phyloP scores from a whole-genome alignment of 2,113 vertebrate genomes.

The Neogobius melanostomus region DNA sequence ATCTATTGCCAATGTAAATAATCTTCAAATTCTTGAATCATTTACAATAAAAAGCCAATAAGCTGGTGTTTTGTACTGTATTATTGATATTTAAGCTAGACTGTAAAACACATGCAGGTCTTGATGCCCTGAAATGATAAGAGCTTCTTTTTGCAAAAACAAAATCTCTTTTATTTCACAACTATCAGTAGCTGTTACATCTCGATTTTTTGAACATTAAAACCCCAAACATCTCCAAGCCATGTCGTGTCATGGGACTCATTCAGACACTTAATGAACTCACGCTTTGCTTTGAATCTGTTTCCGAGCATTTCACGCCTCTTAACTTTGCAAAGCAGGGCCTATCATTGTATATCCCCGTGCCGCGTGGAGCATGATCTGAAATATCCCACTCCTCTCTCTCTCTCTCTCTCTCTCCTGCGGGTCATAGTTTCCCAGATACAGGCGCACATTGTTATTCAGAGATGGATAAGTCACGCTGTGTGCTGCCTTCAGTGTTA shows the following conservation, averaged over 20 bases:
- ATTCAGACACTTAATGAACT: background rate
- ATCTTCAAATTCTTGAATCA: no score
- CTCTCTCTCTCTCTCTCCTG: constrained; percentile 6
- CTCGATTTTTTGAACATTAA: background rate
- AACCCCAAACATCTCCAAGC: background rate
- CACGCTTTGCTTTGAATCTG: constrained; percentile 6
- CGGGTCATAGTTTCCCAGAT: constrained; percentile 15
- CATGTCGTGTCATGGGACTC: background rate
- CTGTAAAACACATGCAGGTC: no score
- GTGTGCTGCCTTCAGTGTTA: constrained; percentile 51
- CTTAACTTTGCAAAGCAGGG: background rate
- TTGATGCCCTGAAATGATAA: no score
- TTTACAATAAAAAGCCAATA: no score
- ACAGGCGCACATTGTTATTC: constrained; percentile 64
- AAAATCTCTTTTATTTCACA: no score
- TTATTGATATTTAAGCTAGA: no score
- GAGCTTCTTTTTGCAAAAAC: no score
- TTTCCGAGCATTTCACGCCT: background rate
- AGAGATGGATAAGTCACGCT: constrained; percentile 56
- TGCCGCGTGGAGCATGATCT: constrained; percentile 35
- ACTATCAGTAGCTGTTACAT: background rate
- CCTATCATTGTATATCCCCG: constrained; percentile 19
- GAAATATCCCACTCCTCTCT: background rate
- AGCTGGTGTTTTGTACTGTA: no score
- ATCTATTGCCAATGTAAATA: no score